phyloP scores from a whole-genome alignment of 2,797 vertebrate species.

The Diplodus puntazzo region DNA sequence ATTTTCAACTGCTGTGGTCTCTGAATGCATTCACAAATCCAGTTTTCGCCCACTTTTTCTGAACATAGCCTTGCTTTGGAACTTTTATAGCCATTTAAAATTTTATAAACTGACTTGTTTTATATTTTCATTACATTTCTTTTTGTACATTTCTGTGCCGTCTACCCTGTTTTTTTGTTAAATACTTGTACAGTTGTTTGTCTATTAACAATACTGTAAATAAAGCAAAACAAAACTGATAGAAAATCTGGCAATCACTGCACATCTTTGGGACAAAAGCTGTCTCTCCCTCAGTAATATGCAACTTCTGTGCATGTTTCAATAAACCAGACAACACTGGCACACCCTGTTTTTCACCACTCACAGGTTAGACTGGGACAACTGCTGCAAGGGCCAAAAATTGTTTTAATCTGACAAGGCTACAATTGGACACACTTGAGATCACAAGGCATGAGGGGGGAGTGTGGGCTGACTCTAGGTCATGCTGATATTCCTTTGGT shows the following conservation, averaged over 20 bases:
- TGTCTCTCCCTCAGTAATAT: background rate
- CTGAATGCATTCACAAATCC: background rate
- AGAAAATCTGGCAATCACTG: background rate
- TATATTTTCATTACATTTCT: too few relatives aligned
- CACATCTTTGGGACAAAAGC: conserved; percentile 11
- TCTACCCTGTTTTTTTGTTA: background rate
- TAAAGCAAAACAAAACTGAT: background rate
- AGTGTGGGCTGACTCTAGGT: conserved; percentile 61
- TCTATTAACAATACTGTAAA: background rate
- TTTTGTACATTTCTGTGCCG: background rate
- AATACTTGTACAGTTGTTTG: background rate
- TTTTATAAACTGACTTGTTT: background rate
- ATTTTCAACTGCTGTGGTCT: background rate
- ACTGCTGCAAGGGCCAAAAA: conserved; percentile 58
- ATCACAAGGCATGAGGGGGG: conserved; percentile 73
- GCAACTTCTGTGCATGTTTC: conserved; percentile 3
- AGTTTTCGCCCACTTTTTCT: background rate
- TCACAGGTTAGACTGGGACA: conserved; percentile 49
- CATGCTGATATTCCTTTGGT: conserved; percentile 46
- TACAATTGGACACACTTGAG: conserved; percentile 70
- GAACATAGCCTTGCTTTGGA: background rate
- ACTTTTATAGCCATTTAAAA: background rate
- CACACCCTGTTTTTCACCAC: background rate
- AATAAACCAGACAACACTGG: background rate
- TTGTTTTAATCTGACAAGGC: conserved; percentile 69